Conservation (phyloP, 2,888 invertebrate species). For the Cantharis nigra region DNA sequence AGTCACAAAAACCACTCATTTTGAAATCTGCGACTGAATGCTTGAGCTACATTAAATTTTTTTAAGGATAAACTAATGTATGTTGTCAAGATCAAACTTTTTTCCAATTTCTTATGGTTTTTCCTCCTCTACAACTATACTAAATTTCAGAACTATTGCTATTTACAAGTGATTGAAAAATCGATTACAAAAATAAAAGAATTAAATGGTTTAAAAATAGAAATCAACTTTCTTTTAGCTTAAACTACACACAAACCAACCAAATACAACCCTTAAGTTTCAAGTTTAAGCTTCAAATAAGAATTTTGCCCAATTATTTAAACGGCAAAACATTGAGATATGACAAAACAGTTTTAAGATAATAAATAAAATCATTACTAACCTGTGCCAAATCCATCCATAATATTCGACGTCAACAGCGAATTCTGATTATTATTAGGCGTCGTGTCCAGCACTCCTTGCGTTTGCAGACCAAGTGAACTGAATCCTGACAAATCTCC, state of each 20-base stretch:
- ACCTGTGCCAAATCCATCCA: constrained; percentile 40
- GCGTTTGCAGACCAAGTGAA: constrained; percentile 38
- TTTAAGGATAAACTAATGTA: too few species aligned
- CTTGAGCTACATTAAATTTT: too few species aligned
- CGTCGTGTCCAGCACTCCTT: constrained; percentile 8
- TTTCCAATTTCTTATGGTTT: too few species aligned
- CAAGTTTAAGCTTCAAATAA: constrained; percentile 4
- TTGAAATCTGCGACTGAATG: too few species aligned
- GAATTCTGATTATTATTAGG: constrained; percentile 30
- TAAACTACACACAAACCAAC: background rate
- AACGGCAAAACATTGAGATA: background rate
- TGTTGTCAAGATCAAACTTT: too few species aligned
- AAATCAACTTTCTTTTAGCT: background rate
- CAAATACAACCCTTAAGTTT: constrained; percentile 16
- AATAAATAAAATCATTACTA: constrained; percentile 23
- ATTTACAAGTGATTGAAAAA: too few species aligned
- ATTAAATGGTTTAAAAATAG: background rate
- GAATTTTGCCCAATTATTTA: background rate
- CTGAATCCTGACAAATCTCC: constrained; percentile 47
- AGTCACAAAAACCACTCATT: too few species aligned
- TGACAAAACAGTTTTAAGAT: background rate
- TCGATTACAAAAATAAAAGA: too few species aligned
- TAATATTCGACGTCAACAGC: constrained; percentile 28
- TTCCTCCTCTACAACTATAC: too few species aligned
- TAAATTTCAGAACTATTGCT: too few species aligned